These are phyloP conservation scores for Tichodroma muraria DNA, from an alignment of 2,113 vertebrate genomes.

Conservation along the genomic window DNA sequence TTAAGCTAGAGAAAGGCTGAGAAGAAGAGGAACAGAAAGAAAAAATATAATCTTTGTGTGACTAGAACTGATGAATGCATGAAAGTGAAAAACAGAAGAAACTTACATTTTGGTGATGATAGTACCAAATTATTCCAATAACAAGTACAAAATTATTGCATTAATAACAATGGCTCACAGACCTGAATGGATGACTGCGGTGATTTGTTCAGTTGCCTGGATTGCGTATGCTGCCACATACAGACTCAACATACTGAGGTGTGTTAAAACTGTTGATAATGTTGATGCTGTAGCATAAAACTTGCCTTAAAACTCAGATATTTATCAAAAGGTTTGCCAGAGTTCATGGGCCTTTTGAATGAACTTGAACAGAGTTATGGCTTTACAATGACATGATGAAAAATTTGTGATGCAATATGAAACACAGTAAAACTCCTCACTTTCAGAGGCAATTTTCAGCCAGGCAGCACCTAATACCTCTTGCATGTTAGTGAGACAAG, in stretches of 20 bases:
- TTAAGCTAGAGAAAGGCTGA: not conserved
- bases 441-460: not conserved
- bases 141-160: not conserved
- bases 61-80: not conserved
- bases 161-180: not conserved
- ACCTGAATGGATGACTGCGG: not conserved
- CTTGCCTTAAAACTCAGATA: not conserved
- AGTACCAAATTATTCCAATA: not conserved
- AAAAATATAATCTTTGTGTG: not conserved
- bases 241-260: not conserved
- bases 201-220: not conserved
- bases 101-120: not conserved
- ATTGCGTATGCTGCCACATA: not conserved
- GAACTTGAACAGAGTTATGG: not conserved
- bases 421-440: not conserved
- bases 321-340: conserved; percentile 18
- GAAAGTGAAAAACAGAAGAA: not conserved
- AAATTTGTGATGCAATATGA: not conserved
- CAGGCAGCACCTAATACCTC: not conserved
- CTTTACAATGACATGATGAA: not conserved
- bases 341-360: not conserved
- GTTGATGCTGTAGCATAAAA: not conserved
- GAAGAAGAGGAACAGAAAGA: not conserved
- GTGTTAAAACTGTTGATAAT: not conserved
- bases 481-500: not conserved